Evolutionary conservation across 1,140 invertebrate species (phyloP).

Genomic region (Pseudachorutes palmiensis): DNA sequence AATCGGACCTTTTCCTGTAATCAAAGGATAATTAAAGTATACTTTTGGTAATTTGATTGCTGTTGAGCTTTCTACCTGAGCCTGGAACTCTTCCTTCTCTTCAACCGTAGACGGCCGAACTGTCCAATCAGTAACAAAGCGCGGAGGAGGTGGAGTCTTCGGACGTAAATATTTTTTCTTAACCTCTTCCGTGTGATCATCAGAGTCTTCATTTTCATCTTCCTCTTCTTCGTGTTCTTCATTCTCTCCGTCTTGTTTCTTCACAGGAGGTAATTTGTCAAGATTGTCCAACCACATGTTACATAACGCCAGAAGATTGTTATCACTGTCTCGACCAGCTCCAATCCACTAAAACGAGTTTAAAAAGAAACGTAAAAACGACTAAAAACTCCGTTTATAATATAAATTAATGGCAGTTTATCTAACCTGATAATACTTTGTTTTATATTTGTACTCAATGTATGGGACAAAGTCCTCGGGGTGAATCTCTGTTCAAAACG

Average conservation of each 20-base stretch:
- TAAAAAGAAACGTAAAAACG: neutral
- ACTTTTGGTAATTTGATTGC: neutral
- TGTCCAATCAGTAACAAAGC: slow-evolving; percentile 65
- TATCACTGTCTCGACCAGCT: slow-evolving; percentile 82
- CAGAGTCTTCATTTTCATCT: slow-evolving; percentile 42
- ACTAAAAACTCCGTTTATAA: neutral
- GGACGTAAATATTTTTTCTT: slow-evolving; percentile 35
- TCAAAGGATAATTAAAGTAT: slow-evolving; percentile 14
- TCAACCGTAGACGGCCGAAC: slow-evolving; percentile 65
- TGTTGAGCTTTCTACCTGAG: slow-evolving; percentile 50
- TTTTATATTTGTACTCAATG: slow-evolving; percentile 71
- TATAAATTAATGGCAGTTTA: neutral
- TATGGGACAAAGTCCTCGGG: slow-evolving; percentile 88
- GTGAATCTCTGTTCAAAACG: slow-evolving; percentile 57
- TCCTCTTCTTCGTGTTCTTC: slow-evolving; percentile 40
- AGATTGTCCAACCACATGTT: slow-evolving; percentile 62
- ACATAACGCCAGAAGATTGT: slow-evolving; percentile 63
- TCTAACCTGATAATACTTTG: slow-evolving; percentile 41
- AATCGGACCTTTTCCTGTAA: slow-evolving; percentile 61
- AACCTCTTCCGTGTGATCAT: slow-evolving; percentile 31
- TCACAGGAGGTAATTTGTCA: slow-evolving; percentile 43
- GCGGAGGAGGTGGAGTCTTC: slow-evolving; percentile 51
- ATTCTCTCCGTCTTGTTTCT: slow-evolving; percentile 38
- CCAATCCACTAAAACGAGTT: slow-evolving; percentile 78
- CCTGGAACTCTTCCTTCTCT: slow-evolving; percentile 68